Evolutionary conservation across 2,113 vertebrate species (phyloP), one percentile per base, ranked within the genome.

Genomic region (Mus musculus): DNA sequence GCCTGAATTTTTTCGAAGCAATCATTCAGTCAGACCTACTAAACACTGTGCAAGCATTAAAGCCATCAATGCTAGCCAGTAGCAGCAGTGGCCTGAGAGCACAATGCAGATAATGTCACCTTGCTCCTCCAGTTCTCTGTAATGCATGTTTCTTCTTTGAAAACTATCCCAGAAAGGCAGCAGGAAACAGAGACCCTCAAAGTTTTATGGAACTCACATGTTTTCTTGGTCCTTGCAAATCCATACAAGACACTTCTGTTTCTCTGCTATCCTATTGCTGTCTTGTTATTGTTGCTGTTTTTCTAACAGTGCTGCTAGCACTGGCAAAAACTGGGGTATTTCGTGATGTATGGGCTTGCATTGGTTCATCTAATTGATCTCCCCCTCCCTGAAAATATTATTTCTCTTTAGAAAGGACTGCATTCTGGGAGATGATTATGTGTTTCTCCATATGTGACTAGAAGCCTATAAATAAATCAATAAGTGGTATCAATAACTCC

Each of bases 71-170:
- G 24, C 13, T 11, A 28, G 11, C 12, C 14, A 24, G 7, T 33
- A n/a, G 11, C 39, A 30, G 19, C 52, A 19, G 5, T 82, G 22
- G 0, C 46, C 71, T 59, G 63, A 90, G 63, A 69, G 1, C 33
- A 56, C 14, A 11, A 0, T 26, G 0, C 3, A 75, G 63, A 16
- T 5, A 4, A 5, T 56, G 36, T 2, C 10, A 4, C 2, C 61
- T 36, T 4, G 12, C 3, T 17, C 13, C 36, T 33, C 76, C 5
- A 9, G 22, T 26, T 81, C 77, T 61, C 12, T 49, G 33, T 22
- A 56, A n/a, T 3, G 17, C 20, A 0, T 6, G 12, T 76, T 22
- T 24, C 11, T 88, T 88, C 49, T 36, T n/a, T 72, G 5, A 17
- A 61, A 90, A 61, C n/a, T 46, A 14, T 33, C 14, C 67, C 36